Conservation (phyloP, 1,140 invertebrate genomes). For the Heliconius congener region DNA sequence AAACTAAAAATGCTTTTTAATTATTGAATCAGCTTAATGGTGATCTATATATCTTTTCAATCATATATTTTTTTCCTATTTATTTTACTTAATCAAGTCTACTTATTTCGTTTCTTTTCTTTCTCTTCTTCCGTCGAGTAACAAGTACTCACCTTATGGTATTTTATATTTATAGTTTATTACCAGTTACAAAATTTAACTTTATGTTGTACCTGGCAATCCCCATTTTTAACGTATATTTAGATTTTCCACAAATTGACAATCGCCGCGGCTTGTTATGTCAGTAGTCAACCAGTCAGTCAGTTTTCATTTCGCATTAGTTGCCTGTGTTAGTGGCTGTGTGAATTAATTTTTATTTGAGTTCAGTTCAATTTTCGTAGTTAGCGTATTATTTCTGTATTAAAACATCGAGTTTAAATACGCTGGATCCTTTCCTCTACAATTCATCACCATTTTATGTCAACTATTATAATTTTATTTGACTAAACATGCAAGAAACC, state of each 20-base stretch:
- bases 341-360: slow-evolving; percentile 62
- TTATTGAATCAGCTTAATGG: too few relatives aligned
- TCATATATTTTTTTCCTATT: too few relatives aligned
- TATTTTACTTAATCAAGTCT: too few relatives aligned
- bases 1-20: too few relatives aligned
- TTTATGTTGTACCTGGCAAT: neutral
- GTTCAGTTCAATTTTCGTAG: slow-evolving; percentile 28
- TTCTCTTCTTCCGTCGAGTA: too few relatives aligned
- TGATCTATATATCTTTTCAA: too few relatives aligned
- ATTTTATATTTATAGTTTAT: too few relatives aligned
- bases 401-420: neutral
- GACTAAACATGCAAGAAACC: slow-evolving; percentile 75
- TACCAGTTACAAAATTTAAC: too few relatives aligned
- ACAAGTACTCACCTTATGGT: too few relatives aligned
- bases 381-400: slow-evolving; percentile 11
- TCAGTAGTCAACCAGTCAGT: neutral
- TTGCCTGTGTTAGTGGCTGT: slow-evolving; percentile 59
- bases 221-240: neutral
- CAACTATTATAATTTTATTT: slow-evolving; percentile 37
- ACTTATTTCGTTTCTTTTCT: too few relatives aligned
- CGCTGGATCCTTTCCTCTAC: neutral
- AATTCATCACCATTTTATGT: neutral
- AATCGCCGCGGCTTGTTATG: neutral
- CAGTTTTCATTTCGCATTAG: slow-evolving; percentile 45
- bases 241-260: neutral